Conservation (phyloP, 1,140 invertebrate genomes). For the Drosophila carrolli region DNA sequence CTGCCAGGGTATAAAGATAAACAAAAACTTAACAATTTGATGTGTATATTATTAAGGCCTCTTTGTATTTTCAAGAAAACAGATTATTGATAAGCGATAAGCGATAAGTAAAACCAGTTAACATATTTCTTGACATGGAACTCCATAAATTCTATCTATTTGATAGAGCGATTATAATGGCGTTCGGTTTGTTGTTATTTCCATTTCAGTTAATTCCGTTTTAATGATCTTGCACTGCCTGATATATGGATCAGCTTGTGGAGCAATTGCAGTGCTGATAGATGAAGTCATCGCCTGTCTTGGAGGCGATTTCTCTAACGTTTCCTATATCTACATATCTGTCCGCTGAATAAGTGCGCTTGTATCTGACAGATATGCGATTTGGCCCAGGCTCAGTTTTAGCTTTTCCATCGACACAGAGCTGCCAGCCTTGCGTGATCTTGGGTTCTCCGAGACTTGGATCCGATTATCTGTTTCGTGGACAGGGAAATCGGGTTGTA, state of each 20-base stretch:
- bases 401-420: neutral
- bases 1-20: no score
- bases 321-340: constrained; percentile 8
- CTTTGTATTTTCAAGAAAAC: no score
- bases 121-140: constrained; percentile 7
- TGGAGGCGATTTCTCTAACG: constrained; percentile 27
- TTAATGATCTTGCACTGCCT: constrained; percentile 25
- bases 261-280: constrained; percentile 31
- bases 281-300: constrained; percentile 51
- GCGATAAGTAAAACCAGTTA: constrained; percentile 13
- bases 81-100: neutral
- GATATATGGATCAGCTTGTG: constrained; percentile 34
- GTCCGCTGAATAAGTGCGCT: constrained; percentile 4
- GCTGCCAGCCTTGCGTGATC: constrained; percentile 31
- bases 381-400: constrained; percentile 1
- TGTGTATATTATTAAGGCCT: no score
- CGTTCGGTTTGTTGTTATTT: constrained; percentile 28
- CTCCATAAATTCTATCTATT: constrained; percentile 38
- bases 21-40: no score
- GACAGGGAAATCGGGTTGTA: neutral
- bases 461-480: constrained; percentile 19
- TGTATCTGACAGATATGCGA: constrained; percentile 13
- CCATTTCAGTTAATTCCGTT: constrained; percentile 57
- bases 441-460: constrained; percentile 3
- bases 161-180: constrained; percentile 29